Evolutionary conservation across 2,888 invertebrate species (phyloP).

Genomic region (Torymus texanus): DNA sequence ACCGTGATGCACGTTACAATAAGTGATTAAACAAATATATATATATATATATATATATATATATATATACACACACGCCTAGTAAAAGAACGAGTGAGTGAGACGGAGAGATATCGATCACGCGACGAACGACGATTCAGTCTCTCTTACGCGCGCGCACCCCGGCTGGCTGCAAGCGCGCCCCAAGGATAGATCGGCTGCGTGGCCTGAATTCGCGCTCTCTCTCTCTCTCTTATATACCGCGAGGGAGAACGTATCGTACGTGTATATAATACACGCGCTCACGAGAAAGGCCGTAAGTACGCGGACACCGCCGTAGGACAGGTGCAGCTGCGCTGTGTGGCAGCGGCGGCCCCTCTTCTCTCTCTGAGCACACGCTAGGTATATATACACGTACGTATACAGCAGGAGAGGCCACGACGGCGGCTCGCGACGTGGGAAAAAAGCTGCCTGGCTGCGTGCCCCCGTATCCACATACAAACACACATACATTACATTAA

Average conservation of each 20-base stretch:
- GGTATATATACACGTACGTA: slow-evolving; percentile 14
- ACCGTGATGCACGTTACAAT: no score
- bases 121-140: neutral
- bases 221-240: neutral
- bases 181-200: neutral
- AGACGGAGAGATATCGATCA: no score
- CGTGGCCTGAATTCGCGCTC: slow-evolving; percentile 24
- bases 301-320: slow-evolving; percentile 47
- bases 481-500: neutral
- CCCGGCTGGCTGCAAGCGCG: neutral
- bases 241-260: no score
- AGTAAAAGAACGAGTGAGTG: no score
- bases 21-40: no score
- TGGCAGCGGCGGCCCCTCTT: neutral
- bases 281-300: slow-evolving; percentile 19
- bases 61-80: no score
- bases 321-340: slow-evolving; percentile 62
- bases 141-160: neutral
- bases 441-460: slow-evolving; percentile 35
- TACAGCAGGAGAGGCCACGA: slow-evolving; percentile 1
- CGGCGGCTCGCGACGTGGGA: slow-evolving; percentile 41
- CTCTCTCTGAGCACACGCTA: neutral
- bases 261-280: neutral
- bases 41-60: no score
- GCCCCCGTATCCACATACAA: neutral